Evolutionary conservation across 2,113 vertebrate genomes (phyloP), one percentile per base, ranked within the genome.

Genomic region (Mus spicilegus): DNA sequence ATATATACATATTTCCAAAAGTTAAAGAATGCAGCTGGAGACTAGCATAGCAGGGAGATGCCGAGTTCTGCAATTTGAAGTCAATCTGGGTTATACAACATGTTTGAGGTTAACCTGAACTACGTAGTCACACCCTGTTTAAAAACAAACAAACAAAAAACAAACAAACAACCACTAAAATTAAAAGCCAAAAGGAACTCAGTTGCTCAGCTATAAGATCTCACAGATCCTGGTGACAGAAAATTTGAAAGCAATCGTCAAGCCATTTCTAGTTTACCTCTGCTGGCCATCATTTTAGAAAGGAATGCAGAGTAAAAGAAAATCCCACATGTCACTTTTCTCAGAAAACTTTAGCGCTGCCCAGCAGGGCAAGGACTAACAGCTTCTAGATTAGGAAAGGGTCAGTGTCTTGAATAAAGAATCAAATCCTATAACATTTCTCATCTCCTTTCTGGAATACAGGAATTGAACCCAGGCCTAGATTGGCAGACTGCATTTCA

Each of bases 391-490:
- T 81, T 93, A 94, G 39, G 73, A 65, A 80, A 96, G 80, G 85
- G 61, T 63, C 17, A 10, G 65, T 80, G 72, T 94, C 65, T 93
- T 56, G 72, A 87, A 22, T 24, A 94, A 77, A 63, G 89, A n/a
- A 42, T 96, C 88, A 92, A 96, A 73, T 76, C 91, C 67, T 13
- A 51, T 70, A 82, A 95, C 94, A 81, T 61, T 91, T 92, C 95
- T 94, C 93, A 90, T 87, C 82, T 90, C 61, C 67, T 91, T 95
- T 96, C 90, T 86, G 13, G 39, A 95, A 82, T 72, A 86, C 5
- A 65, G 33, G 90, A 97, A 90, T 87, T 97, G 96, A 96, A 85
- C 95, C 88, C 81, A 95, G 85, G 93, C 97, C 97, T 97, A 96
- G 95, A 92, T 96, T 88, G 0, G 30, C 85, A 46, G 8, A 76